These are phyloP conservation scores for Mylabris sibirica DNA, from an alignment of 2,888 invertebrate genomes.

Conservation along the genomic window DNA sequence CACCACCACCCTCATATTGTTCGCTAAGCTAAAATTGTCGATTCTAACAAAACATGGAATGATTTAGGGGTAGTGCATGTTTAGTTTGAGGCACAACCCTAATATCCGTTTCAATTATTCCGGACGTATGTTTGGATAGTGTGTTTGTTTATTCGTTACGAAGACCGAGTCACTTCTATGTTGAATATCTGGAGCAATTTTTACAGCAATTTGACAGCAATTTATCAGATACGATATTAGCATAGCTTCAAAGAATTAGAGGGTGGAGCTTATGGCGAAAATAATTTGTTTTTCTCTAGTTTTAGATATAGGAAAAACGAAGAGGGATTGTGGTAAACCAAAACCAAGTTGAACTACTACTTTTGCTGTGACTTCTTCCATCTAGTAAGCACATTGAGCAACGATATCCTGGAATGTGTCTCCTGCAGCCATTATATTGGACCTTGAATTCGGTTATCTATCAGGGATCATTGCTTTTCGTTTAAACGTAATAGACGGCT, in stretches of 20 bases:
- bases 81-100: background rate
- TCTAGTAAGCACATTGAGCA: slow-evolving; percentile 37
- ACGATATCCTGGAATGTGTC: slow-evolving; percentile 35
- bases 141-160: background rate
- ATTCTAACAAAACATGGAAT: background rate
- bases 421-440: slow-evolving; percentile 6
- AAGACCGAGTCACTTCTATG: background rate
- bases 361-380: background rate
- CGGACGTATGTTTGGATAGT: background rate
- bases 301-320: background rate
- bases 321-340: background rate
- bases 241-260: too few relatives aligned
- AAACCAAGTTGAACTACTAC: background rate
- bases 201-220: background rate
- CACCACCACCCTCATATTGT: background rate
- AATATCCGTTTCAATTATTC: slow-evolving; percentile 6
- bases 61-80: background rate
- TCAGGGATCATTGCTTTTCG: slow-evolving; percentile 37
- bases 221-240: background rate
- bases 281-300: background rate
- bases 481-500: slow-evolving; percentile 1
- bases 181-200: background rate
- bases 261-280: too few relatives aligned
- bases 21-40: background rate
- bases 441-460: slow-evolving; percentile 40